These are phyloP conservation scores for Eristalis intricaria DNA, from an alignment of 2,888 invertebrate species.

Conservation along the genomic window DNA sequence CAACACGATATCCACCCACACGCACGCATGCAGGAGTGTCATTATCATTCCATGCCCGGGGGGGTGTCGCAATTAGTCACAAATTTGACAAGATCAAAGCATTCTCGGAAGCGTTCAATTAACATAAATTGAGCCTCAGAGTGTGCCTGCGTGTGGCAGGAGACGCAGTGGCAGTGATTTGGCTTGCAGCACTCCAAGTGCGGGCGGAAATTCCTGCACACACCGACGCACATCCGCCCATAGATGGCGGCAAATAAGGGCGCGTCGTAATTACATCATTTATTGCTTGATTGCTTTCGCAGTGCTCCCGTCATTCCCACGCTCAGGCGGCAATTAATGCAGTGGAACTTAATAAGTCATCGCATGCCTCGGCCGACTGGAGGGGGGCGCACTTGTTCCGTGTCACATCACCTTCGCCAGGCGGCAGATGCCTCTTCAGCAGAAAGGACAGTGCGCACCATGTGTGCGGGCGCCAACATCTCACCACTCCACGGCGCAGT, in stretches of 20 bases:
- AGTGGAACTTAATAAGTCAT: constrained; percentile 66
- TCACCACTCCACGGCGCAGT: constrained; percentile 15
- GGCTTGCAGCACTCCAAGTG: constrained; percentile 46
- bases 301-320: constrained; percentile 10
- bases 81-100: constrained; percentile 75
- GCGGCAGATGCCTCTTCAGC: constrained; percentile 43
- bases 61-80: constrained; percentile 74
- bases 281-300: constrained; percentile 66
- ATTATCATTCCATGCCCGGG: constrained; percentile 34
- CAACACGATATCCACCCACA: constrained; percentile 60
- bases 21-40: constrained; percentile 51
- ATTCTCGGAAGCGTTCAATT: constrained; percentile 73
- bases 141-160: not conserved
- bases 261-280: constrained; percentile 68
- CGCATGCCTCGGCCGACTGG: constrained; percentile 2
- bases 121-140: constrained; percentile 69
- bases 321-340: constrained; percentile 48
- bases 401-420: constrained; percentile 37
- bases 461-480: constrained; percentile 48
- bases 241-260: constrained; percentile 64
- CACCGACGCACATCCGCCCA: constrained; percentile 19
- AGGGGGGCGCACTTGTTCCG: constrained; percentile 12
- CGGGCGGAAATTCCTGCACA: constrained; percentile 43
- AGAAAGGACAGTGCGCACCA: constrained; percentile 30
- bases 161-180: constrained; percentile 52